Evolutionary conservation across 1,140 invertebrate species (phyloP), one percentile per base, ranked within the genome.

Genomic region (Eulimnadia texana): DNA sequence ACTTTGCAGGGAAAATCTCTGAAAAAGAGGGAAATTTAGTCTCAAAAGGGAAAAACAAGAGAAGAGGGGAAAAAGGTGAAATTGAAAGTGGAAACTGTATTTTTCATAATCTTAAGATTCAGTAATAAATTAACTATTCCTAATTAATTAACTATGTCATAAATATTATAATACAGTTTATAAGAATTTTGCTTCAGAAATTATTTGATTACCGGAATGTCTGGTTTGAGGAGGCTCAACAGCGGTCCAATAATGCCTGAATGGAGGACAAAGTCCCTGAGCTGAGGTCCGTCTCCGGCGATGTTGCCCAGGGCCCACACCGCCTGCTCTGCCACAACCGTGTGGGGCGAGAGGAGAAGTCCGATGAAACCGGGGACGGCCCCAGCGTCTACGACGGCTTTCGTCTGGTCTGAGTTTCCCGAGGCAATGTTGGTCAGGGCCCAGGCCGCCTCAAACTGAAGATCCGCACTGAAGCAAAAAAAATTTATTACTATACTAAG

Each of bases 381-480:
- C 51, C 90, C 88, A 70, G 82, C 73, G 68, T 87, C 81, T 6
- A 95, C 84, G 42, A 97, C 90, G 53, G 83, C 84, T 65, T 84
- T 80, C 2, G 93, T 97, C 74, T 98, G 92, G 20, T 85, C 80
- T 11, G 90, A 85, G 6, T 87, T 93, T 13, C 94, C 94, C 0
- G 92, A 97, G 10, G 96, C 95, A 65, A 99, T 93, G 70, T 99
- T 99, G 33, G 96, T 99, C 22, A 99, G 72, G 1, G 93, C 93
- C 96, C 96, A 99, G 1, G 94, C 88, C 25, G 94, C 87, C 77
- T 99, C 96, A 77, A 98, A 98, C 73, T 98, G 94, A 11, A 98
- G 73, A 55, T 83, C 78, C n/a, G 86, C 76, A 67, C 90, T 93
- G 70, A 10, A 77, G 77, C 20, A 59, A 61, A 25, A 63, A 59